Evolutionary conservation across 2,888 invertebrate species (phyloP).

Genomic region (Sinopyrophorus schimmeli): DNA sequence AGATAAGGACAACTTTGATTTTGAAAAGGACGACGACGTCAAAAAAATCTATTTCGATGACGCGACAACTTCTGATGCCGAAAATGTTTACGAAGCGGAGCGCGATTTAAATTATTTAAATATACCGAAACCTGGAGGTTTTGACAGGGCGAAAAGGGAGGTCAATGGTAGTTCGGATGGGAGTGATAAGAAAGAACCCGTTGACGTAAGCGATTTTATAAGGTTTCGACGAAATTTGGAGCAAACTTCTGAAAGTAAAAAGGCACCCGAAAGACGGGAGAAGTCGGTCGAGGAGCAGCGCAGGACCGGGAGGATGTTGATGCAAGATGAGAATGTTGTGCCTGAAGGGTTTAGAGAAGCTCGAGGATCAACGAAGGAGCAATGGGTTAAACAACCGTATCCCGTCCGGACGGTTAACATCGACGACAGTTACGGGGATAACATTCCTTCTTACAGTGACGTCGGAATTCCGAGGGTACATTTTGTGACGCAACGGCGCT

Average conservation of each 20-base stretch:
- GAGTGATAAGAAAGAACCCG: slow-evolving; percentile 21
- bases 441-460: slow-evolving; percentile 61
- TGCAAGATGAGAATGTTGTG: slow-evolving; percentile 30
- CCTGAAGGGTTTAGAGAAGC: slow-evolving; percentile 39
- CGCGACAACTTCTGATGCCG: slow-evolving; percentile 23
- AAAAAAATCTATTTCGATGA: slow-evolving; percentile 35
- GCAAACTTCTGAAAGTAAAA: neutral
- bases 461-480: slow-evolving; percentile 67
- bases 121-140: slow-evolving; percentile 35
- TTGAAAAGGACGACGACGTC: slow-evolving; percentile 9
- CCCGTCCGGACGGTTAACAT: slow-evolving; percentile 50
- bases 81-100: slow-evolving; percentile 2
- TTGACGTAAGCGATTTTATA: slow-evolving; percentile 49
- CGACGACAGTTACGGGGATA: slow-evolving; percentile 52
- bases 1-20: too few relatives aligned
- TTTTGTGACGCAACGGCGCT: slow-evolving; percentile 63
- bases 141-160: slow-evolving; percentile 18
- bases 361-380: slow-evolving; percentile 61
- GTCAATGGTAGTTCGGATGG: neutral
- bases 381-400: slow-evolving; percentile 65
- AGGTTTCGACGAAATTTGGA: slow-evolving; percentile 43
- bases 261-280: neutral
- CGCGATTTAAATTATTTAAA: slow-evolving; percentile 14
- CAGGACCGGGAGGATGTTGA: slow-evolving; percentile 38
- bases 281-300: slow-evolving; percentile 12